Evolutionary conservation across 2,888 invertebrate genomes (phyloP).

Genomic region (Marronus borbonicus): DNA sequence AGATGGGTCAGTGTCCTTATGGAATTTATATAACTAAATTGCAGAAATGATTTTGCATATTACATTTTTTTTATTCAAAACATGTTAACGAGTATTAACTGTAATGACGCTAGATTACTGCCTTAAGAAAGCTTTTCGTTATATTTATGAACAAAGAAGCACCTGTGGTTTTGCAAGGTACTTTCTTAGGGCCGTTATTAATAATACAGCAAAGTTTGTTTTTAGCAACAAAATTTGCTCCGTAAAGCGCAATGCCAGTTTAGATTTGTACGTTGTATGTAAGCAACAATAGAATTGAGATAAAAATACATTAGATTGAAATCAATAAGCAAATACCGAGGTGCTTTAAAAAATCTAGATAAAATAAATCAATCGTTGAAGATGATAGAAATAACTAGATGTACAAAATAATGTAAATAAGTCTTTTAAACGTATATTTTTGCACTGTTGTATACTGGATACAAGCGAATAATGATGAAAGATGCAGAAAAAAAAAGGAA

Average conservation of each 20-base stretch:
- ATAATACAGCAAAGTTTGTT: neutral
- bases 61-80: neutral
- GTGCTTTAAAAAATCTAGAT: conserved; percentile 19
- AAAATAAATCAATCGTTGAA: neutral
- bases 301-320: neutral
- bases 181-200: neutral
- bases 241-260: neutral
- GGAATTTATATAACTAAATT: conserved; percentile 84
- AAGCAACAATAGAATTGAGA: neutral
- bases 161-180: neutral
- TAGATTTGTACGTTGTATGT: neutral
- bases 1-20: conserved; percentile 84
- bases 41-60: neutral
- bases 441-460: conserved; percentile 14
- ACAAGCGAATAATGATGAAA: neutral
- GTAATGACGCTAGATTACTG: neutral
- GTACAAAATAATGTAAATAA: conserved; percentile 20
- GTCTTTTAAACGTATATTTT: conserved; percentile 8
- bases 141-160: neutral
- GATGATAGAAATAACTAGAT: conserved; percentile 22
- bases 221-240: neutral
- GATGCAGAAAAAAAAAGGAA: neutral
- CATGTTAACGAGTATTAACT: neutral
- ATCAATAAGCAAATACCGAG: conserved; percentile 6
- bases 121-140: neutral